Percentiles rank a stretch among this genome's conserved stretches.
Conservation (phyloP, 2,797 vertebrate genomes). For the Enteromius treurensis region DNA sequence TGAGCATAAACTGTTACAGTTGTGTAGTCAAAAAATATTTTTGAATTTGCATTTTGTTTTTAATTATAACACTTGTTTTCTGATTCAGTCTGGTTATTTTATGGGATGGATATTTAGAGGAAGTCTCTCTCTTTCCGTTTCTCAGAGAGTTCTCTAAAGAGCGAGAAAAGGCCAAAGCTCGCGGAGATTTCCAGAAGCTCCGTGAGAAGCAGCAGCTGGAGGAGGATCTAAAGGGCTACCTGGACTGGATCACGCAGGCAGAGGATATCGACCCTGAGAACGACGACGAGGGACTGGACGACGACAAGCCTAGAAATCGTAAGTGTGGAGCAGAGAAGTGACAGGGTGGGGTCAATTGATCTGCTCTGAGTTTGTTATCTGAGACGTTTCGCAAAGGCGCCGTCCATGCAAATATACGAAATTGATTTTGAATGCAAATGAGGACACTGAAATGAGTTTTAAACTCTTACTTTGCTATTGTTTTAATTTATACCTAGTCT, state of each 20-base stretch:
- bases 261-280: slow-evolving; percentile 99
- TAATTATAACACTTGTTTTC: background rate
- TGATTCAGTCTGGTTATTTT: slow-evolving; percentile 27
- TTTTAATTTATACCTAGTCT: background rate
- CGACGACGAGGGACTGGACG: slow-evolving; percentile 94
- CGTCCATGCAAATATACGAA: background rate
- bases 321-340: slow-evolving; percentile 69
- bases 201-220: slow-evolving; percentile 97
- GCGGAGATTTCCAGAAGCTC: slow-evolving; percentile 97
- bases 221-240: slow-evolving; percentile 93
- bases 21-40: background rate
- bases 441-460: slow-evolving; percentile 3
- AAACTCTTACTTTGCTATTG: background rate
- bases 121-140: background rate
- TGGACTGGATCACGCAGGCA: slow-evolving; percentile 99
- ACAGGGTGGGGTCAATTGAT: background rate
- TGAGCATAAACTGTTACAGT: background rate
- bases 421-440: background rate
- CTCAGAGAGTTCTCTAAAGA: slow-evolving; percentile 93
- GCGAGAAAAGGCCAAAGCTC: slow-evolving; percentile 96
- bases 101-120: slow-evolving; percentile 17
- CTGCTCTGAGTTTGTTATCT: background rate
- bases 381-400: background rate
- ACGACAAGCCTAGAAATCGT: slow-evolving; percentile 97
- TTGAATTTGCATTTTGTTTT: background rate